Conservation (phyloP, 2,797 vertebrate species). For the Todus mexicanus region DNA sequence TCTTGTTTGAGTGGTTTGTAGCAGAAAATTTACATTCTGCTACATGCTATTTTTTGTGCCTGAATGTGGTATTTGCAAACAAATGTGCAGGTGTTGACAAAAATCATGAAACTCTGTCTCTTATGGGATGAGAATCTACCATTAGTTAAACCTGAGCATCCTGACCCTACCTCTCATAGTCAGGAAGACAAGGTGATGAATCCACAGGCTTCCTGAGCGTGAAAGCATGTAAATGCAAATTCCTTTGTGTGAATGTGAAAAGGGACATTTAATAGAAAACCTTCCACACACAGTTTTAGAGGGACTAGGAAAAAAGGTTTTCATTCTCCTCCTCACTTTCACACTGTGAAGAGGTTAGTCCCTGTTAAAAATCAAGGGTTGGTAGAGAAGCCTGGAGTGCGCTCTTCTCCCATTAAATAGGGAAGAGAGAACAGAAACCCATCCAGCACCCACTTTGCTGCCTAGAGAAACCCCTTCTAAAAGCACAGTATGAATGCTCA, state of each 20-base stretch:
- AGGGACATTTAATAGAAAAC: neutral
- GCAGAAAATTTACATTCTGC: neutral
- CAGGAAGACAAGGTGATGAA: neutral
- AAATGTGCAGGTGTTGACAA: neutral
- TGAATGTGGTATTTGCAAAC: neutral
- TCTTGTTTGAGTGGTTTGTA: neutral
- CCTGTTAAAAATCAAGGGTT: neutral
- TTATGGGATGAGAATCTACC: neutral
- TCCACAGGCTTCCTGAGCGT: fast-evolving
- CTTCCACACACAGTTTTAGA: neutral
- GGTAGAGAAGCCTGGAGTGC: neutral
- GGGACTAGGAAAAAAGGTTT: neutral
- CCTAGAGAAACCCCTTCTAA: neutral
- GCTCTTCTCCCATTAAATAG: neutral
- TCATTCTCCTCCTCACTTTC: neutral
- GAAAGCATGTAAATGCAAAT: slow-evolving; percentile 11
- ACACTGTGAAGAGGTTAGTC: neutral
- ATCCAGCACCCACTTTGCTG: neutral
- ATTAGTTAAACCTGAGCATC: neutral
- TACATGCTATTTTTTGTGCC: neutral
- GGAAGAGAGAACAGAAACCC: neutral
- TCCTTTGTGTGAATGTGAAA: neutral
- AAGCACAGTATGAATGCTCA: neutral
- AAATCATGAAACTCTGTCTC: neutral
- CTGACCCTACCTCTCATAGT: neutral